Evolutionary conservation across 2,797 vertebrate species (phyloP).

Genomic region (Gambelia wislizenii): DNA sequence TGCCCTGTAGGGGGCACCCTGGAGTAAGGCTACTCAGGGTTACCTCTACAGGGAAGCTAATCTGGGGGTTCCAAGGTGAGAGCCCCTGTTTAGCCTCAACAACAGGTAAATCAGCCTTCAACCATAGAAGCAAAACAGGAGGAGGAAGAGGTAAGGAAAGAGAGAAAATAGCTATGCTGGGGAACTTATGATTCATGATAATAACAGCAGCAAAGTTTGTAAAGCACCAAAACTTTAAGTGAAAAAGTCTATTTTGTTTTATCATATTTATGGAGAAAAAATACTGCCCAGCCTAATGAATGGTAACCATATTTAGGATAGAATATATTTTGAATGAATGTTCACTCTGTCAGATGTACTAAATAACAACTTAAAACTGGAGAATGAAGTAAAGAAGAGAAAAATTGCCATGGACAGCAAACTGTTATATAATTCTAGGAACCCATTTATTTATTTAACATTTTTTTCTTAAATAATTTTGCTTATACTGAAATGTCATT

Average conservation of each 20-base stretch:
- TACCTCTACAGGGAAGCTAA: no score
- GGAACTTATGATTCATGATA: neutral
- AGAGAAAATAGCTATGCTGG: neutral
- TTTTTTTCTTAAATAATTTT: neutral
- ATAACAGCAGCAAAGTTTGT: neutral
- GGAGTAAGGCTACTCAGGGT: no score
- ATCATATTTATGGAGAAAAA: slow-evolving; percentile 10
- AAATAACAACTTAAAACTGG: neutral
- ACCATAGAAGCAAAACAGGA: neutral
- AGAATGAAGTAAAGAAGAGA: neutral
- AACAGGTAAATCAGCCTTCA: neutral
- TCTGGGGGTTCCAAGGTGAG: no score
- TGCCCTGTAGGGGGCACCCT: no score
- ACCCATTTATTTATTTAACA: neutral
- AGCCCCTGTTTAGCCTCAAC: no score
- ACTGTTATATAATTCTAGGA: neutral
- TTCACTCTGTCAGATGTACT: neutral
- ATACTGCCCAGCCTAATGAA: slow-evolving; percentile 10
- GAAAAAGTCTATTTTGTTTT: slow-evolving; percentile 17
- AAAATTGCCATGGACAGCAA: neutral
- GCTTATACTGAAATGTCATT: neutral
- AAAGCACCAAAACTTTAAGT: neutral
- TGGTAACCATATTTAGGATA: neutral
- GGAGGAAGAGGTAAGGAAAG: neutral
- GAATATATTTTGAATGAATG: neutral